Base-by-base conservation (phyloP, 2,888 invertebrate species). In the Plagodis pulveraria region DNA sequence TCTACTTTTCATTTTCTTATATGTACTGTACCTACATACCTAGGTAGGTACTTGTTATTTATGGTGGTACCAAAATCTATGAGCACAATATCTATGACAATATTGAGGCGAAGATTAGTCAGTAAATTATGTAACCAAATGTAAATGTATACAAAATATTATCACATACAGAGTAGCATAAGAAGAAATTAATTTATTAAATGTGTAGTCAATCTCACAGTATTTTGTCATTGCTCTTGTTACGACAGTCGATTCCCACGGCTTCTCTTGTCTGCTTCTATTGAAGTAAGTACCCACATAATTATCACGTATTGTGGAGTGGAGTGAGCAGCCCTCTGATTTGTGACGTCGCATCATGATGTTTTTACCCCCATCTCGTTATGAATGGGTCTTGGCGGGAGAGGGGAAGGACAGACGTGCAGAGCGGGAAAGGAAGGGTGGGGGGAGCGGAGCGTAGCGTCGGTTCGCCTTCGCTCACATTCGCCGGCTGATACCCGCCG, bases 331-430 rank as follows among this genome's bases (percentile, higher is more conserved):
- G 77, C 81, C 84, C 83, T 22, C 76, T 65, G 56, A 58, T 65
- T 56, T 44, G 66, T 65, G 55, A 72, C 70, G 72, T 78, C 46
- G 8, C 22, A 22, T 10, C 40, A 1, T n/a, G 77, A 74, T 75
- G 79, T 77, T 83, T 77, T 83, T 81, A 84, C 85, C 87, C 89
- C 87, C 84, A 81, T 83, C 80, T 72, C 72, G 77, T 84, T 86
- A 89, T 90, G 91, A 91, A 90, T 90, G 12, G 42, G 42, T 41
- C 41, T 41, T 42, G 42, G 42, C 11, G 7, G 12, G 42, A 6
- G 42, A 12, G 12, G 42, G 91, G 82, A 82, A 80, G 5, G 77
- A 22, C 22, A 22, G 22, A 22, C 22, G 22, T 22, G 22, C 22
- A 22, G 76, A 66, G 47, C 67, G 54, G 65, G 67, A 68, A 66